phyloP scores from a whole-genome alignment of 2,888 invertebrate species.

The Drosophila koepferae region DNA sequence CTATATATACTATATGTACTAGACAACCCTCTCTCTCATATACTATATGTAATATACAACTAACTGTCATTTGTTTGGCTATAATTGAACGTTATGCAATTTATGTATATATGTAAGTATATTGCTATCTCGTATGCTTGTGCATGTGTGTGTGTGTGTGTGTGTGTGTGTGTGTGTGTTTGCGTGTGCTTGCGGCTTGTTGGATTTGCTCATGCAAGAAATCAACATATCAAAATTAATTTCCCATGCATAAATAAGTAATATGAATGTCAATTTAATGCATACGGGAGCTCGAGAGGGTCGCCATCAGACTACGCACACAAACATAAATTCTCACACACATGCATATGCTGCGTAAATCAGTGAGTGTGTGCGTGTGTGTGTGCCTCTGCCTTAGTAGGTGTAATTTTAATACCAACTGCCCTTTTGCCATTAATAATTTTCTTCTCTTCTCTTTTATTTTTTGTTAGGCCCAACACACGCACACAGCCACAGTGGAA shows the following conservation, averaged over 20 bases:
- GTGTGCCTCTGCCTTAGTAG: conserved; percentile 45
- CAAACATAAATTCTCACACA: conserved; percentile 4
- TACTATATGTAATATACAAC: background rate
- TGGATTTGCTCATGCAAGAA: conserved; percentile 72
- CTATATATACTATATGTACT: background rate
- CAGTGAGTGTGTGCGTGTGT: conserved; percentile 20
- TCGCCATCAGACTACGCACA: conserved; percentile 10
- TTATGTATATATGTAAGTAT: background rate
- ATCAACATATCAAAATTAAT: conserved; percentile 79
- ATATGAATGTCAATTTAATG: conserved; percentile 78
- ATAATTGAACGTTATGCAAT: conserved; percentile 17
- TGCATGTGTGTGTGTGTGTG: background rate
- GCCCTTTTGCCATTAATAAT: conserved; percentile 72
- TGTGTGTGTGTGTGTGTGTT: background rate
- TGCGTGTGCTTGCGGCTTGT: conserved; percentile 26
- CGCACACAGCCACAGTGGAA: background rate
- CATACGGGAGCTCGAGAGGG: conserved; percentile 39
- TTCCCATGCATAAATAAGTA: conserved; percentile 79
- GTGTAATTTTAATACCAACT: conserved; percentile 72
- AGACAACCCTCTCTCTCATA: background rate
- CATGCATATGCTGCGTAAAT: conserved; percentile 20
- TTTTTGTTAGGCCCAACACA: conserved; percentile 37
- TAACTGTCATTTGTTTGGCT: background rate
- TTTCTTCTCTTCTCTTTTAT: conserved; percentile 4
- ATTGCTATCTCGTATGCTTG: background rate